Percentiles rank a stretch among this genome's conserved stretches.
Evolutionary conservation across 2,113 vertebrate species (phyloP).

Genomic region (Marcusenius ussheri): DNA sequence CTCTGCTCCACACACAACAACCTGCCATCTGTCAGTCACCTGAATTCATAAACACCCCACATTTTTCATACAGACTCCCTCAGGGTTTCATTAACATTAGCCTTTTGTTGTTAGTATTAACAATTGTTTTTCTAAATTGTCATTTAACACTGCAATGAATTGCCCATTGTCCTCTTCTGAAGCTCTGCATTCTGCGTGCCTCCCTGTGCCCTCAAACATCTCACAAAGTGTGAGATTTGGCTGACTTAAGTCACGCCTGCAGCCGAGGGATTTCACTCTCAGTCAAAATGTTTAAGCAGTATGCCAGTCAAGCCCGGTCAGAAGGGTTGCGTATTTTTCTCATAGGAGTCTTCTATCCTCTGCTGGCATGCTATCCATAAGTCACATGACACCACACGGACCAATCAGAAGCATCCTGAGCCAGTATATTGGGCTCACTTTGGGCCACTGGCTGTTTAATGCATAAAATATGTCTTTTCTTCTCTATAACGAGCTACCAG

Average conservation of each 20-base stretch:
- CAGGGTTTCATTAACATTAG: not conserved
- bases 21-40: not conserved
- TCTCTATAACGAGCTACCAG: not conserved
- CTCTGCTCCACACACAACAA: not conserved
- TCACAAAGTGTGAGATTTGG: not conserved
- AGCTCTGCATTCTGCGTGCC: not conserved
- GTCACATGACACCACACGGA: not conserved
- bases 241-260: not conserved
- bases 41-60: not conserved
- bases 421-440: not conserved
- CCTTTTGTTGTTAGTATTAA: not conserved
- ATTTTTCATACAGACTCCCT: not conserved
- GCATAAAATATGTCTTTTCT: not conserved
- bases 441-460: not conserved
- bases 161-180: not conserved
- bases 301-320: not conserved
- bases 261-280: not conserved
- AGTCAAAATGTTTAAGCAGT: not conserved
- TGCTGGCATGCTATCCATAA: not conserved
- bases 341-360: not conserved
- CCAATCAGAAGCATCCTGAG: not conserved
- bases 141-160: not conserved
- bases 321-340: not conserved
- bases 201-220: not conserved
- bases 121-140: not conserved